Conservation (phyloP, 2,888 invertebrate genomes). For the Tetropium fuscum region DNA sequence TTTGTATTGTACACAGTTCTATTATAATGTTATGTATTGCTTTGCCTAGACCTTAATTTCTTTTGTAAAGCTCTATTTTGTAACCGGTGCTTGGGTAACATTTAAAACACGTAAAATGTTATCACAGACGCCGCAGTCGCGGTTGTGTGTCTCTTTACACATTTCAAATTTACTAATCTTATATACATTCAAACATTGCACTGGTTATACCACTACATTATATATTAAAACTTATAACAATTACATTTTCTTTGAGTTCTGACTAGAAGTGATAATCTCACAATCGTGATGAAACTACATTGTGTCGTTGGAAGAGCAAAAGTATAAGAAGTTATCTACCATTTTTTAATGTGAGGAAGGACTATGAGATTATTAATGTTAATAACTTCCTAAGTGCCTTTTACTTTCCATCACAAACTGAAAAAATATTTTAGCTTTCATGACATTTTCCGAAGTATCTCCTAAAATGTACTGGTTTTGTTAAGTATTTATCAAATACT, state of each 20-base stretch:
- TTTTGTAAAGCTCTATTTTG: too few relatives aligned
- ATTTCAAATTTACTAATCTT: slow-evolving; percentile 54
- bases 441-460: too few relatives aligned
- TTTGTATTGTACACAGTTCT: too few relatives aligned
- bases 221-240: slow-evolving; percentile 33
- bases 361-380: too few relatives aligned
- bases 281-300: slow-evolving; percentile 3
- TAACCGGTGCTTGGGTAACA: slow-evolving; percentile 31
- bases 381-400: not conserved
- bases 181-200: slow-evolving; percentile 57
- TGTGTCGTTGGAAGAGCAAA: not conserved
- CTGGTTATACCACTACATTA: slow-evolving; percentile 44
- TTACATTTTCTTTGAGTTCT: slow-evolving; percentile 34
- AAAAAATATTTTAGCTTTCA: too few relatives aligned
- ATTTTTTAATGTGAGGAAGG: too few relatives aligned
- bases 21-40: too few relatives aligned
- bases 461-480: too few relatives aligned
- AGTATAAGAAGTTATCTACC: not conserved
- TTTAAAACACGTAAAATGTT: slow-evolving; percentile 58
- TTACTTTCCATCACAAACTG: too few relatives aligned
- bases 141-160: slow-evolving; percentile 58
- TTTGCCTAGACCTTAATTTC: too few relatives aligned
- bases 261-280: slow-evolving; percentile 41
- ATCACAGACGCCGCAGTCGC: slow-evolving; percentile 62
- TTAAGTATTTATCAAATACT: too few relatives aligned